Percentiles rank a stretch among this genome's conserved stretches.
Conservation (phyloP, 2,888 invertebrate species). For the Agriopis leucophaearia region DNA sequence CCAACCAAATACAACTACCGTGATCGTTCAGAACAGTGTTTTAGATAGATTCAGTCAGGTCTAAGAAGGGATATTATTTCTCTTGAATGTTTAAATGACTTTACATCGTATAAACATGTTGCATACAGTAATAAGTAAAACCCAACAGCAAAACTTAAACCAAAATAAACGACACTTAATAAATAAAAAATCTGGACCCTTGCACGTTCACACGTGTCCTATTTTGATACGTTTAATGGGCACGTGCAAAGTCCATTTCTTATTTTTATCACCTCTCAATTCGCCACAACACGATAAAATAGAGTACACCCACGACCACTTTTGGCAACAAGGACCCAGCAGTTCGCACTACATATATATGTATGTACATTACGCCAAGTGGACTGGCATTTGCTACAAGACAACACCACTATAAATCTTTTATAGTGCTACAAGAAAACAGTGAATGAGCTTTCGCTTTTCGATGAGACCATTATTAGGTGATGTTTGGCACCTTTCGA, state of each 20-base stretch:
- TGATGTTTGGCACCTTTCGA: background rate
- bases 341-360: conserved; percentile 24
- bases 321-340: conserved; percentile 30
- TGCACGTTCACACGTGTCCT: conserved; percentile 14
- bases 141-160: background rate
- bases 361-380: conserved; percentile 34
- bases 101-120: too few relatives aligned
- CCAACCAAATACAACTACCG: too few relatives aligned
- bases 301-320: conserved; percentile 23
- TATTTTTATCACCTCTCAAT: conserved; percentile 35
- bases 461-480: background rate
- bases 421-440: conserved; percentile 25
- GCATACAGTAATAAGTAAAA: background rate
- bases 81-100: too few relatives aligned
- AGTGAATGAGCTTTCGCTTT: conserved; percentile 10
- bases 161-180: conserved; percentile 5
- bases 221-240: conserved; percentile 17
- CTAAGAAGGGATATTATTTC: too few relatives aligned
- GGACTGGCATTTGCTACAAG: conserved; percentile 22
- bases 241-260: conserved; percentile 24
- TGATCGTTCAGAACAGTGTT: too few relatives aligned
- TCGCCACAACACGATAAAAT: conserved; percentile 29
- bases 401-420: conserved; percentile 42
- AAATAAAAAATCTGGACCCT: conserved; percentile 8
- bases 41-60: too few relatives aligned